These are phyloP conservation scores for Caracal caracal DNA, from an alignment of 2,113 vertebrate species.

Conservation along the genomic window DNA sequence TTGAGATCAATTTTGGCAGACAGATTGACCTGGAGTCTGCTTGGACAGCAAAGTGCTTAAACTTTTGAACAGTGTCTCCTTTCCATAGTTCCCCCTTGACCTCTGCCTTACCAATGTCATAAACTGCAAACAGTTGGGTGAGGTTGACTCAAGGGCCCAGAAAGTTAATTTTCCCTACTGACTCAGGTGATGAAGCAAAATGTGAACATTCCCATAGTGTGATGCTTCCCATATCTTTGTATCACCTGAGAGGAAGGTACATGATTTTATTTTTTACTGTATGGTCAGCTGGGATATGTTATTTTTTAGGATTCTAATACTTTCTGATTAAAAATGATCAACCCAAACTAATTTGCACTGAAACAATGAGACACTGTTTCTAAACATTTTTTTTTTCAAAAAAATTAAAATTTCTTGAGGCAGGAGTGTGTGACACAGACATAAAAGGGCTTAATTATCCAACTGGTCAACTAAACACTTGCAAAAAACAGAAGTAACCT, in stretches of 20 bases:
- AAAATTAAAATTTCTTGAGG: background rate
- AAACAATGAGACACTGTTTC: background rate
- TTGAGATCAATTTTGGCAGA: background rate
- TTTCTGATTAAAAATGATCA: constrained; percentile 28
- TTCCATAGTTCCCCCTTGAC: background rate
- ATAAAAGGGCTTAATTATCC: background rate
- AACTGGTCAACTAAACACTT: background rate
- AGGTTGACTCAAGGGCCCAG: background rate
- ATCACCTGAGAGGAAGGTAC: background rate
- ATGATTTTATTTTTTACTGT: background rate
- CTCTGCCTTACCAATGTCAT: background rate
- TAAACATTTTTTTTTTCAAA: background rate
- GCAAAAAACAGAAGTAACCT: background rate
- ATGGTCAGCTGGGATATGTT: background rate
- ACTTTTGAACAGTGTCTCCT: background rate
- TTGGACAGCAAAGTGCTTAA: background rate
- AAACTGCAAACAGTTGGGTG: background rate
- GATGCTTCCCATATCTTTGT: background rate
- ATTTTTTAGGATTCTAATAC: constrained; percentile 32
- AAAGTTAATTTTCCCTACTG: background rate
- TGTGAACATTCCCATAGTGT: background rate
- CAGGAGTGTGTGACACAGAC: background rate
- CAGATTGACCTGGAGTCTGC: background rate
- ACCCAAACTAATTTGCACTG: background rate
- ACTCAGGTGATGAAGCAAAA: background rate